Base-by-base conservation (phyloP, 2,888 invertebrate genomes). In the Agrotis puta region DNA sequence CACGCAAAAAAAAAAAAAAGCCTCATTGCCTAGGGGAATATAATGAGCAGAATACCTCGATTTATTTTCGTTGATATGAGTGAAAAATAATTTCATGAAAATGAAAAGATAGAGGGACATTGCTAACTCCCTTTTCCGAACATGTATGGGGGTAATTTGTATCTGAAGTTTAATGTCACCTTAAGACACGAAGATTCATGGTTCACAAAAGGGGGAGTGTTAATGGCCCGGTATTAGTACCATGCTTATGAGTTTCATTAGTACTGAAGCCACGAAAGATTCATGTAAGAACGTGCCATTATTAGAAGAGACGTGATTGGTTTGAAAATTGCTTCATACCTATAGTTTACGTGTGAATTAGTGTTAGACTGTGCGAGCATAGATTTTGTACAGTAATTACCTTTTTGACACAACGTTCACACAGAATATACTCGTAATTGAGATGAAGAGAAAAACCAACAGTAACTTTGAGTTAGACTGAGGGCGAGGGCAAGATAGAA, bases 161-260 rank as follows among this genome's bases (percentile, higher is more conserved):
- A 88, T 91, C 91, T 89, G 89, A 91, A 92, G 85, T 93, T 94
- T 92, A 93, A 93, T 93, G 90, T 85, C 80, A 89, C 88, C 89
- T 91, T 90, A 91, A 91, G 89, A 88, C 88, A 87, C 81, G 81
- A 83, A 84, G 87, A 85, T 85, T 75, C 78, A 77, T 78, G 78
- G 64, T 85, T 88, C 88, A 86, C 85, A 85, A 85, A 39, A 88
- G 85, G 91, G 91, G 92, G 88, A 88, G 91, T 94, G 93, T 91
- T 94, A 95, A 95, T 95, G 91, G 91, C 85, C 86, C 77, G 87
- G 91, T 92, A 92, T 94, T 94, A 94, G 91, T 92, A 85, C 92
- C 93, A 92, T 94, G 92, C 92, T 94, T 94, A 95, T 94, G 93
- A 95, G 91, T 94, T 93, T 94, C 93, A 95, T 94, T 94, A 95